Evolutionary conservation across 30 jellyfish, hydroid and myxozoan genomes (phyloP).

Genomic region (Clytia hemisphaerica): DNA sequence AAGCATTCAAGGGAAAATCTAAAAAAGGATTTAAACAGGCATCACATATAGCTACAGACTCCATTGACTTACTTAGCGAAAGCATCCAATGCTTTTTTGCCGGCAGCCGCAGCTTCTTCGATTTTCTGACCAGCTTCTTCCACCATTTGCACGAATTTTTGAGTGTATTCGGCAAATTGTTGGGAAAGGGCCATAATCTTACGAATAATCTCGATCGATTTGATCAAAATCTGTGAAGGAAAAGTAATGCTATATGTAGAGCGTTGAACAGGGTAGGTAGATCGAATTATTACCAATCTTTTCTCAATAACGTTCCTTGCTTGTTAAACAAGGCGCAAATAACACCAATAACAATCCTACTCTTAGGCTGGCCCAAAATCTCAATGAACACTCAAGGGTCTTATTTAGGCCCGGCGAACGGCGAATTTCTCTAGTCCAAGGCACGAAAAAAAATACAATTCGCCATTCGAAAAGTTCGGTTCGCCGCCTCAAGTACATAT

Average conservation of each 20-base stretch:
- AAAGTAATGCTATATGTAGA: too few relatives aligned
- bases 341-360: too few relatives aligned
- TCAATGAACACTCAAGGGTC: too few relatives aligned
- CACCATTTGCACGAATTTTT: constrained; percentile 29
- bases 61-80: constrained; percentile 21
- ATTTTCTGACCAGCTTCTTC: constrained; percentile 47
- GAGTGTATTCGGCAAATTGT: constrained; percentile 37
- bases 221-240: constrained; percentile 54
- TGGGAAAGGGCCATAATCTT: constrained; percentile 41
- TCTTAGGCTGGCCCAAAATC: too few relatives aligned
- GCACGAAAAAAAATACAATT: too few relatives aligned
- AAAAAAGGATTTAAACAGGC: too few relatives aligned
- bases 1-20: too few relatives aligned
- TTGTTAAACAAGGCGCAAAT: not conserved
- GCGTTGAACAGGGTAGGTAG: too few relatives aligned
- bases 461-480: too few relatives aligned
- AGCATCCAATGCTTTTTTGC: constrained; percentile 38
- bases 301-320: not conserved
- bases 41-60: not conserved
- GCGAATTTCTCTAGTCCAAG: too few relatives aligned
- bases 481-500: too few relatives aligned
- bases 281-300: not conserved
- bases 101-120: constrained; percentile 51
- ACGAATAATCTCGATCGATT: constrained; percentile 35
- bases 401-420: too few relatives aligned